Conservation (phyloP, 2,797 vertebrate genomes). For the Ctenopoma kingsleyae region DNA sequence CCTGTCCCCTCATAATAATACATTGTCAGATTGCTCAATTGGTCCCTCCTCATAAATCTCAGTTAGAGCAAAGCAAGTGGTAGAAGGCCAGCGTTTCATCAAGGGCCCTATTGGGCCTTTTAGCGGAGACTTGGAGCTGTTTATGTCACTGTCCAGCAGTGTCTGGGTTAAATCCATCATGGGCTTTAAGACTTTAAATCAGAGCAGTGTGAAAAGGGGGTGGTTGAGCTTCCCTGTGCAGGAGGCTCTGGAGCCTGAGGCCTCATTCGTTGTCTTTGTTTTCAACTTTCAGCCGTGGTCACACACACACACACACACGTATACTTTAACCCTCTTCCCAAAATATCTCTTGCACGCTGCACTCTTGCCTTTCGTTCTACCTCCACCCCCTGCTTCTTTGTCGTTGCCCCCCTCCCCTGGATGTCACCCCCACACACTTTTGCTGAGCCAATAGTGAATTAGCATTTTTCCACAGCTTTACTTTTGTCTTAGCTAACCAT, state of each 20-base stretch:
- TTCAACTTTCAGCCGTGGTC: conserved; percentile 43
- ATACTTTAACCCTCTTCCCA: conserved; percentile 58
- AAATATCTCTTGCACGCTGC: conserved; percentile 76
- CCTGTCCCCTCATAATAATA: not conserved
- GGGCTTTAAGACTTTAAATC: conserved; percentile 63
- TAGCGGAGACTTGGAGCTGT: conserved; percentile 43
- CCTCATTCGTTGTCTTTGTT: conserved; percentile 65
- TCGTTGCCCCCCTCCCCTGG: conserved; percentile 11
- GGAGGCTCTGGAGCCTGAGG: conserved; percentile 51
- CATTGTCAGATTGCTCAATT: conserved; percentile 6
- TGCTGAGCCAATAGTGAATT: conserved; percentile 73
- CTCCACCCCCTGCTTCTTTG: conserved; percentile 54
- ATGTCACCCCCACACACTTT: conserved; percentile 9
- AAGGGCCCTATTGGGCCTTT: conserved; percentile 48
- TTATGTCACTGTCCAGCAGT: conserved; percentile 55
- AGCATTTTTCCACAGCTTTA: conserved; percentile 82
- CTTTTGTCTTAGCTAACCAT: conserved; percentile 80
- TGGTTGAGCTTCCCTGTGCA: conserved; percentile 59
- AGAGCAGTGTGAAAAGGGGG: conserved; percentile 63
- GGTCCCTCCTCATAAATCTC: conserved; percentile 14
- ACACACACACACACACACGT: conserved; percentile 30
- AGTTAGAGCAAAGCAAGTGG: conserved; percentile 7
- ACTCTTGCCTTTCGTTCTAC: conserved; percentile 68
- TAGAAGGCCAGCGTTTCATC: conserved; percentile 3
- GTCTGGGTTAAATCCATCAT: conserved; percentile 67